phyloP scores from a whole-genome alignment of 2,888 invertebrate genomes.

The Bombylius discolor region DNA sequence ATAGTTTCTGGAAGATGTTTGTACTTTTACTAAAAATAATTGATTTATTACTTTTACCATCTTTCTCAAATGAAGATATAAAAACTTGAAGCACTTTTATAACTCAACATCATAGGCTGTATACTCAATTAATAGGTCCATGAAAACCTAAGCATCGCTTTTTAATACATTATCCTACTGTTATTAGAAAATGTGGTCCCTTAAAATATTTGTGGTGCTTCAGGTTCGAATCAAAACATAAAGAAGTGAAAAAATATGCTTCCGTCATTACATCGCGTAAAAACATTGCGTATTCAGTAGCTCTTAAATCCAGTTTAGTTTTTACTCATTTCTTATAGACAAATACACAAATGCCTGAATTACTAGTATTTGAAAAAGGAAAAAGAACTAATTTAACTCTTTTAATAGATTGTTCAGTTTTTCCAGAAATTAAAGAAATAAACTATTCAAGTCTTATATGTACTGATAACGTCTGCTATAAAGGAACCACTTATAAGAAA shows the following conservation, averaged over 20 bases:
- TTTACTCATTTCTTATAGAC: too few species aligned
- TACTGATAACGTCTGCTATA: too few species aligned
- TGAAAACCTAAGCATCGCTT: slow-evolving; percentile 3
- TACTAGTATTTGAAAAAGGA: too few species aligned
- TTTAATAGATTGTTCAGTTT: too few species aligned
- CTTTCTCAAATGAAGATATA: background rate
- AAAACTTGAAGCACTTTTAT: background rate
- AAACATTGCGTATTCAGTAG: background rate
- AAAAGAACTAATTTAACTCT: too few species aligned
- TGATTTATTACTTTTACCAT: background rate
- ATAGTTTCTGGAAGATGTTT: background rate
- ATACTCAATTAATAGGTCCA: background rate
- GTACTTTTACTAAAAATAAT: background rate
- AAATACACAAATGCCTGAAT: too few species aligned
- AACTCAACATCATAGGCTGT: background rate
- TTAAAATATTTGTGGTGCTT: slow-evolving; percentile 1
- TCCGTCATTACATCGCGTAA: background rate
- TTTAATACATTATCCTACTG: background rate
- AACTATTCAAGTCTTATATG: too few species aligned
- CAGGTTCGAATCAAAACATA: slow-evolving; percentile 1
- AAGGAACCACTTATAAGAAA: too few species aligned
- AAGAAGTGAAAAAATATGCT: background rate
- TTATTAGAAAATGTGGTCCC: background rate
- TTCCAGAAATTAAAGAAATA: too few species aligned
- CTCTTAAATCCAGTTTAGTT: too few species aligned